A percentile compares a stretch with the other conserved stretches of the same genome.
These are phyloP conservation scores for Calameuta idolon DNA, from an alignment of 2,888 invertebrate genomes.

Conservation along the genomic window DNA sequence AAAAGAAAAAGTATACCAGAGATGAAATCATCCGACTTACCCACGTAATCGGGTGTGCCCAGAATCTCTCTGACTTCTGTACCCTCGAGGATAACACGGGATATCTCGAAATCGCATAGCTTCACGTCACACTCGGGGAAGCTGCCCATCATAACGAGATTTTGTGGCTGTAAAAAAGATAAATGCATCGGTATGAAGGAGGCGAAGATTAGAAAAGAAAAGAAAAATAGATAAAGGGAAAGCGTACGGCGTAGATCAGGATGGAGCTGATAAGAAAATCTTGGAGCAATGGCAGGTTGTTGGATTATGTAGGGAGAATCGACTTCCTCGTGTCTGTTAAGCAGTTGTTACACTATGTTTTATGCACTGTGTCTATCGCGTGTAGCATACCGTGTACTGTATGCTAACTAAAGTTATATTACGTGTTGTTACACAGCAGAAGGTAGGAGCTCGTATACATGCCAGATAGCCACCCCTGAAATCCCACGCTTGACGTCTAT, in stretches of 20 bases:
- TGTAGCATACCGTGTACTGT: not conserved
- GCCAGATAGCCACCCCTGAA: not conserved
- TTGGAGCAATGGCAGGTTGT: not conserved
- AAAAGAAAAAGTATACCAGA: not conserved
- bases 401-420: not conserved
- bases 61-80: slow-evolving; percentile 76
- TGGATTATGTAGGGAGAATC: not conserved
- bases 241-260: not conserved
- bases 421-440: not conserved
- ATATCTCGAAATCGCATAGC: slow-evolving; percentile 74
- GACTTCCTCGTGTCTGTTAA: not conserved
- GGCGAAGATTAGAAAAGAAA: not conserved
- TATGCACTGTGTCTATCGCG: not conserved
- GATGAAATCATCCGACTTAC: slow-evolving; percentile 62
- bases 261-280: not conserved
- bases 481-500: not conserved
- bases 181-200: not conserved
- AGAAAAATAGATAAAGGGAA: not conserved
- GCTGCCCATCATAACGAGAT: slow-evolving; percentile 73
- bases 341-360: not conserved
- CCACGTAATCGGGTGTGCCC: slow-evolving; percentile 78
- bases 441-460: not conserved
- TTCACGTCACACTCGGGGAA: slow-evolving; percentile 73
- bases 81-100: slow-evolving; percentile 73
- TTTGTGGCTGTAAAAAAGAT: slow-evolving; percentile 73